A percentile compares a stretch with the other conserved stretches of the same genome.
These are phyloP conservation scores for Ferrisia virgata DNA, from an alignment of 2,888 invertebrate species.

Conservation along the genomic window DNA sequence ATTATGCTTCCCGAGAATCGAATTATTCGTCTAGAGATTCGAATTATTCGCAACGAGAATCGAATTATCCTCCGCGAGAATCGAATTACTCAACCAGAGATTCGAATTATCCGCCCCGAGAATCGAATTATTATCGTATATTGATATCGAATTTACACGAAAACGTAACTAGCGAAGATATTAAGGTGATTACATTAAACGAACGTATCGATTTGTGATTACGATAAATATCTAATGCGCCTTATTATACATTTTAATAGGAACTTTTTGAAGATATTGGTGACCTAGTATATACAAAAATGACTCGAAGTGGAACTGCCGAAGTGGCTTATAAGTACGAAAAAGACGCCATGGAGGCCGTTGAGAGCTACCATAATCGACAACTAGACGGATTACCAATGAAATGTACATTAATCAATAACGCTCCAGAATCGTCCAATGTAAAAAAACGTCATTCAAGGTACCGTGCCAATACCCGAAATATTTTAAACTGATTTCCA, in stretches of 20 bases:
- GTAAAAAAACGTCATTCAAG: slow-evolving; percentile 6
- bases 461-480: background rate
- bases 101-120: background rate
- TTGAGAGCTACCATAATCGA: slow-evolving; percentile 88
- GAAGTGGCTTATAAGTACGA: slow-evolving; percentile 85
- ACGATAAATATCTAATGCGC: background rate
- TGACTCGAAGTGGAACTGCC: slow-evolving; percentile 83
- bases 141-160: slow-evolving; percentile 85
- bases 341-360: slow-evolving; percentile 84
- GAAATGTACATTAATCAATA: slow-evolving; percentile 79
- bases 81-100: background rate
- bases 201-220: background rate
- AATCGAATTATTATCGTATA: slow-evolving; percentile 68
- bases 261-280: slow-evolving; percentile 93
- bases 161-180: slow-evolving; percentile 85
- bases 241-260: slow-evolving; percentile 55
- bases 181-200: too few relatives aligned
- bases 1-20: background rate
- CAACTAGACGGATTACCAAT: slow-evolving; percentile 91
- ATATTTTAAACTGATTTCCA: background rate
- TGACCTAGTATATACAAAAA: slow-evolving; percentile 74
- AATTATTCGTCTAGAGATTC: background rate
- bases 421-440: slow-evolving; percentile 49
- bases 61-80: background rate
- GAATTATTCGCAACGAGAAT: background rate